These are phyloP conservation scores for Caenorhabditis sp. DNA, from an alignment of 2,888 invertebrate species.

Conservation along the genomic window DNA sequence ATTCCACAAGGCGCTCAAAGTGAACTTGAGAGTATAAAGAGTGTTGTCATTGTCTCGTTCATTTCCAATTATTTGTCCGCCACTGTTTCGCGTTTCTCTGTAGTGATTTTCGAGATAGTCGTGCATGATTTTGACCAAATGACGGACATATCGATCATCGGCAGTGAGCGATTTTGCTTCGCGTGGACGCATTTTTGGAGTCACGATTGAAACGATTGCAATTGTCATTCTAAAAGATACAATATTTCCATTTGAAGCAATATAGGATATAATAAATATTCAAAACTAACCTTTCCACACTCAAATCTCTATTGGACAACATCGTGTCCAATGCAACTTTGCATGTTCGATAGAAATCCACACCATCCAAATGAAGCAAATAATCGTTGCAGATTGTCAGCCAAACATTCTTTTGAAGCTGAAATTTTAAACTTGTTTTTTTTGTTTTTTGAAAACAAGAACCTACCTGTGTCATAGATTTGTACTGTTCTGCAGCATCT, in stretches of 20 bases:
- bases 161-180: conserved; percentile 79
- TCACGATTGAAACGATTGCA: conserved; percentile 82
- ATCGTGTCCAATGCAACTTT: conserved; percentile 80
- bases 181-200: conserved; percentile 77
- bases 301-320: conserved; percentile 50
- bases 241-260: background rate
- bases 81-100: conserved; percentile 19
- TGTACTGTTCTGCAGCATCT: conserved; percentile 53
- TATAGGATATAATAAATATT: no score
- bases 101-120: conserved; percentile 25
- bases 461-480: conserved; percentile 39
- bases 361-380: conserved; percentile 77
- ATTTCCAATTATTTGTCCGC: no score
- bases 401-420: conserved; percentile 71
- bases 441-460: conserved; percentile 8
- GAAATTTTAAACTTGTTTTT: conserved; percentile 1
- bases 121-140: conserved; percentile 44
- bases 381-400: conserved; percentile 81
- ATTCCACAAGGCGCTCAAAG: conserved; percentile 82
- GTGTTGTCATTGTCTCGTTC: conserved; percentile 65
- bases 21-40: conserved; percentile 82
- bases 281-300: conserved; percentile 45
- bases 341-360: conserved; percentile 78
- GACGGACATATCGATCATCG: conserved; percentile 76
- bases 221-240: conserved; percentile 79